Base-by-base conservation (phyloP, 2,113 vertebrate genomes). In the Sprattus sprattus region DNA sequence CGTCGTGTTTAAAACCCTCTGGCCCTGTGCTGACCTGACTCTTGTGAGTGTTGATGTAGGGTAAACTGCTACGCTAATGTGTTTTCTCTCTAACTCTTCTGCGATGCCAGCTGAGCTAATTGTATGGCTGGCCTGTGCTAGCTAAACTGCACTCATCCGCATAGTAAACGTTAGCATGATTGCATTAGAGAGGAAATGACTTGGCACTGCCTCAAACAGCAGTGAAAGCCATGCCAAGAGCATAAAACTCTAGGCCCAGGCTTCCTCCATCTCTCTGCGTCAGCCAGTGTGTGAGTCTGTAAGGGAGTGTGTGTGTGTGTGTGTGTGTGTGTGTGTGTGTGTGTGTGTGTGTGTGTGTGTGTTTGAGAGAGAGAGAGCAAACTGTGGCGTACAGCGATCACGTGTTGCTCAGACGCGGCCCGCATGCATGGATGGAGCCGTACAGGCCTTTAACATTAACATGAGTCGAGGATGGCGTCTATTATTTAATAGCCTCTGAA, bases 261-360 rank as follows among this genome's bases (percentile, higher is more conserved):
- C 39, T 39, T 39, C 39, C 39, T 49, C 47, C 47, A 49, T 49
- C 9, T 49, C 47, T 49, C 47, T 49, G 84, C 87, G 54, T 88
- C 54, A 22, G 60, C 6, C 16, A 3, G 22, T 67, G n/a, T 28
- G n/a, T 25, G n/a, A 9, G 60, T 67, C 22, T 67, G 60, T 67
- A 6, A 25, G 60, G 25, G 60, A 25, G n/a, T 67, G 60, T 67
- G n/a, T 67, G 60, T 67, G 60, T 67, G 60, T 67, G 22, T 67
- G 60, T 67, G 22, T 25, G 22, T 25, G 60, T 67, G 60, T 49
- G 22, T 67, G n/a, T 28, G n/a, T 25, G n/a, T 25, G 60, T 67
- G 60, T 67, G 60, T 67, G 60, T 67, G 60, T 67, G 60, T 67
- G n/a, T 67, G 60, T 67, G n/a, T 67, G 60, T 67, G 22, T 67